Evolutionary conservation across 2,797 vertebrate species (phyloP), one percentile per base, ranked within the genome.

Genomic region (Oryzias sinensis): DNA sequence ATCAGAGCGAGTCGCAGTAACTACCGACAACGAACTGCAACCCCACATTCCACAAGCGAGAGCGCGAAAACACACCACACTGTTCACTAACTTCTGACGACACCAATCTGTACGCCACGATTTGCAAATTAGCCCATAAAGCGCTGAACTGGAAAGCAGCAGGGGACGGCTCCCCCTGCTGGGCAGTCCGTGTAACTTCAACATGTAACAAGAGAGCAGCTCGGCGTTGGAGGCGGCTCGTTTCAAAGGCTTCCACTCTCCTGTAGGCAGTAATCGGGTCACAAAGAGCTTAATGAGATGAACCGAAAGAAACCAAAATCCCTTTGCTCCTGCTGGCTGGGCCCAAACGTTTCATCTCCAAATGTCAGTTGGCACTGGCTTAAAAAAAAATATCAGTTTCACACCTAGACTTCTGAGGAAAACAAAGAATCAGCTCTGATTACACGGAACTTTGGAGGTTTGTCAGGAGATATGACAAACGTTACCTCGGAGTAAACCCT

Each of bases 21-120:
- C 33, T 37, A 37, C 33, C 72, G 27, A 62, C 45, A 82, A 70
- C 66, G 74, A 67, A 67, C 71, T 44, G 70, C 53, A 29, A 78
- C 79, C 65, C 76, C 71, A 81, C 77, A 73, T 76, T 78, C 81
- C 70, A 71, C 70, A 67, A 74, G 48, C n/a, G 57, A 74, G 52
- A 63, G 37, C 56, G 20, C 60, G 22, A 47, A 18, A 42, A 47
- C 65, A 47, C 65, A 75, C 33, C 33, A 37, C 33, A 37, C 33
- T 37, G 13, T 15, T 65, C 74, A 46, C 65, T 56, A 62, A 16
- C 15, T 45, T 61, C 49, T 9, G 5, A 79, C 74, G 33, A 9
- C 33, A 37, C 20, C 66, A 72, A 62, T 62, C 63, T 60, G 54
- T 49, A 76, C 56, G 49, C 18, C 73, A 84, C 71, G 7, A 53